A percentile compares a stretch with the other conserved stretches of the same genome.
These are phyloP conservation scores for Eulithis prunata DNA, from an alignment of 2,888 invertebrate species.

Conservation along the genomic window DNA sequence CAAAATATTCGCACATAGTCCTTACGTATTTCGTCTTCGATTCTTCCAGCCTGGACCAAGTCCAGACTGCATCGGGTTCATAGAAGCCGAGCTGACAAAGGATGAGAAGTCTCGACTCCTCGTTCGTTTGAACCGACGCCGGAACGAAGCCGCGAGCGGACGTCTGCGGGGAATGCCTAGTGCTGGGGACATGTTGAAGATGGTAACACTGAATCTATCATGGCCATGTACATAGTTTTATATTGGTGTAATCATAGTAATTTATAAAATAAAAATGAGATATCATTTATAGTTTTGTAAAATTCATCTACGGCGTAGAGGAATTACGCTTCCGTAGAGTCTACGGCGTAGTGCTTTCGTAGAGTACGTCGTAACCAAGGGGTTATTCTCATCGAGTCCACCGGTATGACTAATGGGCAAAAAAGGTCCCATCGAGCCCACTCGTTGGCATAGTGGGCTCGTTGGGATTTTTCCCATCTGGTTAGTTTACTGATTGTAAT, in stretches of 20 bases:
- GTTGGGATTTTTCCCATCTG: not conserved
- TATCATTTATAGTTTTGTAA: no score
- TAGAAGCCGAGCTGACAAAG: slow-evolving; percentile 52
- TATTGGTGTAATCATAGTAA: no score
- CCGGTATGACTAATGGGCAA: no score
- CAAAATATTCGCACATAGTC: no score
- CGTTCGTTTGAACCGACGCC: slow-evolving; percentile 65
- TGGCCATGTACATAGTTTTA: no score
- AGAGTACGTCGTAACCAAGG: not conserved
- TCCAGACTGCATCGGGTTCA: slow-evolving; percentile 60
- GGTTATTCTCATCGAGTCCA: no score
- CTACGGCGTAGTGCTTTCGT: slow-evolving; percentile 1
- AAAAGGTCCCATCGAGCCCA: no score
- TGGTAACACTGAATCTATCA: slow-evolving; percentile 56
- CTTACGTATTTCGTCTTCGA: no score
- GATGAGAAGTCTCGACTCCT: slow-evolving; percentile 63
- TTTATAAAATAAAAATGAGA: no score
- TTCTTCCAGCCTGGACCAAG: slow-evolving; percentile 59
- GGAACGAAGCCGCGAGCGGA: slow-evolving; percentile 66
- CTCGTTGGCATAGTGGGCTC: not conserved
- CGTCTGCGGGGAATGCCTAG: slow-evolving; percentile 53
- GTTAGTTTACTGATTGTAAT: not conserved
- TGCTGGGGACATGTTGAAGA: slow-evolving; percentile 73
- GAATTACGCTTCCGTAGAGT: no score
- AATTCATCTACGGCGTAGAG: no score